Base-by-base conservation (phyloP, 1,140 invertebrate species). In the Bombus pascuorum region DNA sequence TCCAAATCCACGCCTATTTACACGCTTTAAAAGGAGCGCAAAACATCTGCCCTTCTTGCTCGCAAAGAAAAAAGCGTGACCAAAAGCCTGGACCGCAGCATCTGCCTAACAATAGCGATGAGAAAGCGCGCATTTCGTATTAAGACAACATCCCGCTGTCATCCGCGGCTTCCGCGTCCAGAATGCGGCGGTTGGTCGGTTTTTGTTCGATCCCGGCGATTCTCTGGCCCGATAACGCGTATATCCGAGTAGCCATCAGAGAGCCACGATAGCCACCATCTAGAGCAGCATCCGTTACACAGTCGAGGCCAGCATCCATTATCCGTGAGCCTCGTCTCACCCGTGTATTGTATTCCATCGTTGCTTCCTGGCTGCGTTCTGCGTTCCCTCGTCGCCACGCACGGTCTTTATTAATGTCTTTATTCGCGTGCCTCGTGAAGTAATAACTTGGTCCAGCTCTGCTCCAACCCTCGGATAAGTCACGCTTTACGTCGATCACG, bases 371-470 rank as follows among this genome's bases (percentile, higher is more conserved):
- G 47, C 47, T 53, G 47, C 47, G 47, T 53, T 53, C 47, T 22
- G 47, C 47, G 47, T 53, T 53, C 18, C 47, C 76, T 62, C 88
- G 84, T 78, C 89, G 87, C 86, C 90, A 81, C 87, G 90, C 83
- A 68, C 62, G 53, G 25, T 74, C 83, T 85, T 92, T 91, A 91
- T 92, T 92, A 92, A 92, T 91, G 90, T 92, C 91, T 92, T 88
- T 91, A 91, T 91, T 91, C 87, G 74, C 81, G 84, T 85, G 85
- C 85, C 79, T 57, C 81, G 73, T 81, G 13, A 18, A 66, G n/a
- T 32, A 28, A 12, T 32, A 28, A 12, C 5, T 22, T 9, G 13
- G 13, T 15, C 25, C 22, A 15, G 5, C 18, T 34, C 1, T 22
- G 5, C 3, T 42, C 25, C 10, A 13, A 10, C 13, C 34, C 74